These are phyloP conservation scores for Prorops nasuta DNA, from an alignment of 1,140 invertebrate genomes.

Conservation along the genomic window DNA sequence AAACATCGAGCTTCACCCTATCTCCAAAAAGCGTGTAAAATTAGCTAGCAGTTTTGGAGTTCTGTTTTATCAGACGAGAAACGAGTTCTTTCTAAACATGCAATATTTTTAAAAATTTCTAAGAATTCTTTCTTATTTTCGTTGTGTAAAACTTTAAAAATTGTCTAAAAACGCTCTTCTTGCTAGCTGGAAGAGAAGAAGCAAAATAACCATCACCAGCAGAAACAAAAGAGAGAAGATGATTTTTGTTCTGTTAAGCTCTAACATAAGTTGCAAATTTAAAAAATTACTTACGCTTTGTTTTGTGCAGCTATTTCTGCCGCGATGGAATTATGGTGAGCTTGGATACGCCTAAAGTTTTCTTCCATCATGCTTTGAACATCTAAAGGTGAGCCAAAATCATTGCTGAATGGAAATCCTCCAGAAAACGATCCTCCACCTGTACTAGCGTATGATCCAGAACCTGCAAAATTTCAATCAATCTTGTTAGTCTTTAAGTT, in stretches of 20 bases:
- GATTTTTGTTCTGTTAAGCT: neutral
- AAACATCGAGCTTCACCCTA: no score
- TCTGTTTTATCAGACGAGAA: no score
- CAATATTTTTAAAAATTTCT: no score
- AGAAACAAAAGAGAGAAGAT: neutral
- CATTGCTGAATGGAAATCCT: neutral
- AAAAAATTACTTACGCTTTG: conserved; percentile 32
- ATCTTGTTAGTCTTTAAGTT: no score
- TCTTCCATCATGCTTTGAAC: conserved; percentile 23
- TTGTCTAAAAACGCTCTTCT: no score
- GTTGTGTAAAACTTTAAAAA: no score
- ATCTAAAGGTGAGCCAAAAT: no score
- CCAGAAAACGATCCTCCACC: conserved; percentile 4
- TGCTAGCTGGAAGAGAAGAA: neutral
- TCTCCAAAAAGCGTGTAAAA: no score
- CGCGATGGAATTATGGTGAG: conserved; percentile 24
- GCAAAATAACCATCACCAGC: neutral
- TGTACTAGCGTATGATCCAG: neutral
- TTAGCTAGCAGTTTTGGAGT: no score
- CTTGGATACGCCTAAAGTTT: conserved; percentile 28
- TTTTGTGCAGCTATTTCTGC: conserved; percentile 28
- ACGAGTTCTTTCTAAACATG: no score
- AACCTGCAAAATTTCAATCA: no score
- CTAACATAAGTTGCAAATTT: neutral
- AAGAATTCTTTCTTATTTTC: no score